phyloP scores from a whole-genome alignment of 2,113 vertebrate species.

The Motacilla alba region DNA sequence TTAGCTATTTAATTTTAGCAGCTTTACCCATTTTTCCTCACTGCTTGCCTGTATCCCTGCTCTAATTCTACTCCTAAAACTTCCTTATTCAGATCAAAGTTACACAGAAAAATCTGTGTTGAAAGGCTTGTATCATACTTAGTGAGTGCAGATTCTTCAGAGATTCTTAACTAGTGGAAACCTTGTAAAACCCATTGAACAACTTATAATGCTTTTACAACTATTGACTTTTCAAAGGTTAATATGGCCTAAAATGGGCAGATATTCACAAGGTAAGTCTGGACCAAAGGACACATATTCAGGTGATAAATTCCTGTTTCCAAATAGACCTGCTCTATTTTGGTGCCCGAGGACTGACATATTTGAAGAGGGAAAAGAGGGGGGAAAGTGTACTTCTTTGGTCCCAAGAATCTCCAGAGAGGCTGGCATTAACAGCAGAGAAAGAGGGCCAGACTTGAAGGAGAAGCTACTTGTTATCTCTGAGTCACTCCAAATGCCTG shows the following conservation, averaged over 20 bases:
- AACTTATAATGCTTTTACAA: background rate
- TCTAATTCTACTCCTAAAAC: background rate
- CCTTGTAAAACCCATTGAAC: background rate
- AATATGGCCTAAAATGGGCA: background rate
- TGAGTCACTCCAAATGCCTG: background rate
- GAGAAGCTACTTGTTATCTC: background rate
- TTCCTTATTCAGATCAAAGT: background rate
- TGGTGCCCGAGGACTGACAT: background rate
- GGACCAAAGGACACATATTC: background rate
- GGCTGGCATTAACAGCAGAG: background rate
- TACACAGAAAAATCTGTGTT: background rate
- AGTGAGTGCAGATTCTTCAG: background rate
- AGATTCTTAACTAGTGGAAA: background rate
- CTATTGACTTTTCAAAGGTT: slow-evolving; percentile 5
- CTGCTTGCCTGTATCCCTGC: background rate
- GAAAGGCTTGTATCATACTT: background rate
- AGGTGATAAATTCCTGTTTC: background rate
- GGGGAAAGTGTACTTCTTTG: background rate
- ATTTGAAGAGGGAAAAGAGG: background rate
- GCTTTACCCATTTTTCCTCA: background rate
- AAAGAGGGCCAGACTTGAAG: background rate
- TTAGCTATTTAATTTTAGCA: background rate
- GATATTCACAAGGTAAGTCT: background rate
- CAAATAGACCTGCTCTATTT: background rate
- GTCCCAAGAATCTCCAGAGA: background rate